Conservation (phyloP, 2,113 vertebrate species). For the Sarotherodon lohbergeri region DNA sequence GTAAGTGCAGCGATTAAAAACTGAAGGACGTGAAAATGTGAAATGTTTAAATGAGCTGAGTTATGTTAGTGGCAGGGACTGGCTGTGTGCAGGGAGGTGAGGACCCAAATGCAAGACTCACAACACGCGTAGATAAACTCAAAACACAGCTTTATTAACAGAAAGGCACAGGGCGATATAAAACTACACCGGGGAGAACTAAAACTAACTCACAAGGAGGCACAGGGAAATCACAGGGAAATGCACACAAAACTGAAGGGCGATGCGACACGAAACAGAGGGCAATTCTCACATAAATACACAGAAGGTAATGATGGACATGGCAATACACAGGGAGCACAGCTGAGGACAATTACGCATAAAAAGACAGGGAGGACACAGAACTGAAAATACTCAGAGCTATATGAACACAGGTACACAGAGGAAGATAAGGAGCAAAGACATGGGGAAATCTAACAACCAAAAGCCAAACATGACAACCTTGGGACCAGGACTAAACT, state of each 20-base stretch:
- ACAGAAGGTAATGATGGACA: too few relatives aligned
- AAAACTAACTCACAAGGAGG: background rate
- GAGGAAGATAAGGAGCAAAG: background rate
- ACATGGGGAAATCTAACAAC: background rate
- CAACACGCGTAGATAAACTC: background rate
- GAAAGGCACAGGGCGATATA: background rate
- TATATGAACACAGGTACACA: background rate
- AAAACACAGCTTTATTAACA: background rate
- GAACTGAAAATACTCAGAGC: background rate
- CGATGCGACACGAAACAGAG: background rate
- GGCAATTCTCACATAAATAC: background rate
- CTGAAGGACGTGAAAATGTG: too few relatives aligned
- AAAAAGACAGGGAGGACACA: background rate
- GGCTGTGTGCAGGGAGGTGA: background rate
- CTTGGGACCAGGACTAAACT: background rate
- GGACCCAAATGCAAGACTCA: background rate
- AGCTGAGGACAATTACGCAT: background rate
- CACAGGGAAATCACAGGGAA: background rate
- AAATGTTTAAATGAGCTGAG: too few relatives aligned
- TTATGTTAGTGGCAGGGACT: background rate
- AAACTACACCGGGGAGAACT: background rate
- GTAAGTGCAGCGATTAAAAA: too few relatives aligned
- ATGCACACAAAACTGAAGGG: background rate
- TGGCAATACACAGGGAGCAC: too few relatives aligned
- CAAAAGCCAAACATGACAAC: background rate